These are phyloP conservation scores for Coregonus suidteri DNA, from an alignment of 2,797 vertebrate species.

Conservation along the genomic window DNA sequence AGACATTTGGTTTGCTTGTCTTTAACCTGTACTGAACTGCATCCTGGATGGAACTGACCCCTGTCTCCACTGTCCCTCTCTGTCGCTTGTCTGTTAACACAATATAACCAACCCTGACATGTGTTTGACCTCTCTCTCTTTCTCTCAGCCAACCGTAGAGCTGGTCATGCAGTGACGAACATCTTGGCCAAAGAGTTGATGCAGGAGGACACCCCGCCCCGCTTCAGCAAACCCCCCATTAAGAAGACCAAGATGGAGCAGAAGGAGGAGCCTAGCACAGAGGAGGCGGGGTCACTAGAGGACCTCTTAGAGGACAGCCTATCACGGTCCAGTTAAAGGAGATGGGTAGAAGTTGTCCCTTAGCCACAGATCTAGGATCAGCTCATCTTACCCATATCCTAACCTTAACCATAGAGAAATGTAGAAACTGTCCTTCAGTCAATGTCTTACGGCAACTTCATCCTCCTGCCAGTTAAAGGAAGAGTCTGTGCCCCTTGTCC, in stretches of 20 bases:
- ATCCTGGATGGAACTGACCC: too few species aligned
- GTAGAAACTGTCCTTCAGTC: conserved; percentile 29
- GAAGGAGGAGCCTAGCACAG: conserved; percentile 53
- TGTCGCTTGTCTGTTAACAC: too few species aligned
- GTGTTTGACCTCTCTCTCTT: conserved; percentile 6
- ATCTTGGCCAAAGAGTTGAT: conserved; percentile 87
- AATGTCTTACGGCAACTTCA: not conserved
- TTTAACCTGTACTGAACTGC: too few species aligned
- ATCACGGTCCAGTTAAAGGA: conserved; percentile 64
- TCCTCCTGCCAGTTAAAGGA: not conserved
- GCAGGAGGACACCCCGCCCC: conserved; percentile 74
- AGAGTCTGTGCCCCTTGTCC: conserved; percentile 6
- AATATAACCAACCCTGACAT: too few species aligned
- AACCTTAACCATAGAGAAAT: conserved; percentile 32
- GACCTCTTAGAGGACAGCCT: conserved; percentile 69
- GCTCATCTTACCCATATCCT: conserved; percentile 23
- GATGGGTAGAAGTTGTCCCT: not conserved
- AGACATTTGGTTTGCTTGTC: too few species aligned
- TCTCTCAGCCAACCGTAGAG: conserved; percentile 80
- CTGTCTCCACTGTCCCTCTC: too few species aligned
- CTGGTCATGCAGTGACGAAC: conserved; percentile 85
- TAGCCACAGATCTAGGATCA: conserved; percentile 7
- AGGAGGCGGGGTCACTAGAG: conserved; percentile 69
- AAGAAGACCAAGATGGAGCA: conserved; percentile 50
- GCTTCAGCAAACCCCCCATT: conserved; percentile 28